These are phyloP conservation scores for Heterodera schachtii DNA, from an alignment of 1,140 invertebrate genomes.

Conservation along the genomic window DNA sequence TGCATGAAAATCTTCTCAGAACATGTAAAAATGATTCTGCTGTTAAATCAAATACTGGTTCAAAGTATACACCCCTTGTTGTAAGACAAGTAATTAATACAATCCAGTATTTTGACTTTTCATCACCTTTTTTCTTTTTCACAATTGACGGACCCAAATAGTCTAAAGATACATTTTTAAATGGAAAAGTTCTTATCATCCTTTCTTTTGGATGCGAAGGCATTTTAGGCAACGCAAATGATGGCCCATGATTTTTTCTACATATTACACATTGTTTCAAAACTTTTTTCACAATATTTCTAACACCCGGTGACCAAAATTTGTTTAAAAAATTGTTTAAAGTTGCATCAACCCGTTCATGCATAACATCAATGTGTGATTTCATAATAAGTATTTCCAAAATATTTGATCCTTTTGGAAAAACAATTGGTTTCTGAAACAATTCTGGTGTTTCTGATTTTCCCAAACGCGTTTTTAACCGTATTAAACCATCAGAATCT, in stretches of 20 bases:
- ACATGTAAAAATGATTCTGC: background rate
- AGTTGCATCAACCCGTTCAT: constrained; percentile 1
- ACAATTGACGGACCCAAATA: constrained; percentile 25
- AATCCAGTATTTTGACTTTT: constrained; percentile 61
- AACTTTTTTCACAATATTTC: background rate
- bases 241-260: background rate
- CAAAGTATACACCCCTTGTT: constrained; percentile 67
- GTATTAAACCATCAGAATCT: background rate
- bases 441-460: background rate
- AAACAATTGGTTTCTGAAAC: constrained; percentile 1
- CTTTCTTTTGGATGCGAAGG: constrained; percentile 12
- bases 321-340: constrained; percentile 11
- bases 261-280: constrained; percentile 13
- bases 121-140: background rate
- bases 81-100: constrained; percentile 66
- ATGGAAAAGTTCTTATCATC: background rate
- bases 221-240: constrained; percentile 21
- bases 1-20: background rate
- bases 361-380: background rate
- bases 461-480: constrained; percentile 1
- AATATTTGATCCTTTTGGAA: constrained; percentile 4
- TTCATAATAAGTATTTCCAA: no score
- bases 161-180: constrained; percentile 9
- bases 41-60: constrained; percentile 53
- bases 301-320: constrained; percentile 25